Percentiles rank a stretch among this genome's conserved stretches.
Conservation (phyloP, 2,113 vertebrate genomes). For the Antennarius striatus region DNA sequence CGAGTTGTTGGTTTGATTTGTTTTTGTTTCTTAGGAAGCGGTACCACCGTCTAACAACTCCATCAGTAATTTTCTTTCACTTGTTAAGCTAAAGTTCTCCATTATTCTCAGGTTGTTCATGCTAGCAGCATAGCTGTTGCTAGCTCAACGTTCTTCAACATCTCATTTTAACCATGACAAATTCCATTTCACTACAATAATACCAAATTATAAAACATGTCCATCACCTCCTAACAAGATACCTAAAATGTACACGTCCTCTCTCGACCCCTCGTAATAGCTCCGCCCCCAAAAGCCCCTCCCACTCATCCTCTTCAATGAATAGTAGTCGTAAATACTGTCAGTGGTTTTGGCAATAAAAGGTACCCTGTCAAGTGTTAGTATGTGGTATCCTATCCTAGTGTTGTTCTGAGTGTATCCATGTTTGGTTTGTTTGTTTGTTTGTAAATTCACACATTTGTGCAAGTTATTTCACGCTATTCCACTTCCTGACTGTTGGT, state of each 20-base stretch:
- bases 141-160: background rate
- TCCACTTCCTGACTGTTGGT: background rate
- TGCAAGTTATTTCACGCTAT: background rate
- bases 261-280: slow-evolving; percentile 3
- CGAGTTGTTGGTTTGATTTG: slow-evolving; percentile 27
- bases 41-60: slow-evolving; percentile 75
- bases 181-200: slow-evolving; percentile 31
- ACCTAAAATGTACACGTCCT: background rate
- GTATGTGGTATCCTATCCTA: no score
- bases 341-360: background rate
- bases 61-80: slow-evolving; percentile 45
- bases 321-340: slow-evolving; percentile 37
- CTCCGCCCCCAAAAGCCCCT: background rate
- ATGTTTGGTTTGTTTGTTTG: no score
- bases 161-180: slow-evolving; percentile 6
- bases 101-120: background rate
- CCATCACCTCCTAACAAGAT: slow-evolving; percentile 18
- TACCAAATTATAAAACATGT: background rate
- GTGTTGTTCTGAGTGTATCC: no score
- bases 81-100: background rate
- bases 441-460: background rate
- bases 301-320: slow-evolving; percentile 6
- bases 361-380: background rate
- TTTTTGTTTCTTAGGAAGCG: slow-evolving; percentile 35
- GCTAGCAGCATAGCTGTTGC: background rate